Base-by-base conservation (phyloP, 1,140 invertebrate species). In the Bombus waltoni region DNA sequence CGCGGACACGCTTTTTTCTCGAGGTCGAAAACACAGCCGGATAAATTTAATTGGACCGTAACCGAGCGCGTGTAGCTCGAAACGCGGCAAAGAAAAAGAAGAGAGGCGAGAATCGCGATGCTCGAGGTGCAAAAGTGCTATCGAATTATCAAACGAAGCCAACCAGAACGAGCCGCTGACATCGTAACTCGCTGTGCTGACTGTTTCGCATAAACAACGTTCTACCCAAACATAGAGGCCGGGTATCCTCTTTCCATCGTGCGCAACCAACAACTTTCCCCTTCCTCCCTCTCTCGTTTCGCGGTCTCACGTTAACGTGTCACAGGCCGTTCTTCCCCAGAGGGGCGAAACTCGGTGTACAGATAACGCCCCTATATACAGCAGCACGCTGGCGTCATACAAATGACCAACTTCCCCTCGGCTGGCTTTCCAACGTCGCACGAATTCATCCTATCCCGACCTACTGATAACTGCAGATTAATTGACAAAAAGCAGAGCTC, bases 131-230 rank as follows among this genome's bases (percentile, higher is more conserved):
- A 68, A 68, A 57, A 62, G 40, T 75, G 66, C 66, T 87, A 89
- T 89, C 89, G 89, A 91, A 90, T 91, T 91, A 90, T 90, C 89
- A 90, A 88, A 90, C 77, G 83, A 90, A 90, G 66, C 87, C 72
- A 79, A 81, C 79, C 81, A 80, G 89, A 90, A 91, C 88, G 89
- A 91, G 77, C 87, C 83, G 62, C 72, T 91, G 90, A 91, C 85
- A 91, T 87, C 84, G 88, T 91, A 88, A 91, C 82, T 91, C 82
- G 78, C 32, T 42, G 68, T 47, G 70, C 73, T 85, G 85, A 84
- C 87, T 86, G 70, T 91, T 91, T 91, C 90, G 76, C 83, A 90
- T 92, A 92, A 92, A 91, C 90, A 92, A 91, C 81, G 59, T 80
- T 44, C 82, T 62, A 22, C n/a, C 79, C 81, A 87, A 87, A 86